Evolutionary conservation across 2,113 vertebrate species (phyloP).

Genomic region (Chelonoidis abingdonii): DNA sequence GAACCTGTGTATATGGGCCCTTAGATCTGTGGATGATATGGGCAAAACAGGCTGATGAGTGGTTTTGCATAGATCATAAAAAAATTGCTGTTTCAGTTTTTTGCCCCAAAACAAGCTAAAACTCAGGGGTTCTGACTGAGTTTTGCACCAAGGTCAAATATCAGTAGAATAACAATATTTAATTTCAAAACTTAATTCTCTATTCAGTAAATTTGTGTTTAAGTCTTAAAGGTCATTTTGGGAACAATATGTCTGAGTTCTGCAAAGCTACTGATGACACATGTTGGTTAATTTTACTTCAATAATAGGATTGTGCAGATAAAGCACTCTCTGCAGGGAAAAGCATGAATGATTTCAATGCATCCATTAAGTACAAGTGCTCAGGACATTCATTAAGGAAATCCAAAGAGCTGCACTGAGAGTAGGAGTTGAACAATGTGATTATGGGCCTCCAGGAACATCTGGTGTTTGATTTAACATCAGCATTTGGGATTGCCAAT

Average conservation of each 20-base stretch:
- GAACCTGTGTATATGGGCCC: not conserved
- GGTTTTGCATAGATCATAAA: slow-evolving; percentile 1
- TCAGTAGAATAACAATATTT: not conserved
- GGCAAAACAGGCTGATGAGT: not conserved
- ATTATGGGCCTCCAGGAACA: not conserved
- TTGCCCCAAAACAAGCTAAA: not conserved
- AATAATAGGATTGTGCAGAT: not conserved
- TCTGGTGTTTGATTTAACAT: slow-evolving; percentile 44
- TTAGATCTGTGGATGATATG: not conserved
- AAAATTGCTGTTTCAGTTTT: not conserved
- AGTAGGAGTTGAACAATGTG: not conserved
- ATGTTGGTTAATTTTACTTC: rapidly evolving
- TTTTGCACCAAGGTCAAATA: not conserved
- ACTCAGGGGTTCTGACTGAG: not conserved
- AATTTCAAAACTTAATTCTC: not conserved
- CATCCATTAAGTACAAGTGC: not conserved
- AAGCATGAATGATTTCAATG: not conserved
- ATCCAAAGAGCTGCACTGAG: not conserved
- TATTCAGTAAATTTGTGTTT: not conserved
- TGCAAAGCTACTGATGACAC: rapidly evolving
- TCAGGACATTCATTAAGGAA: not conserved
- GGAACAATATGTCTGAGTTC: not conserved
- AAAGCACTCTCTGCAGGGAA: not conserved
- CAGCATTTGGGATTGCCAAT: slow-evolving; percentile 4
- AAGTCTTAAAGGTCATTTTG: not conserved